Base-by-base conservation (phyloP, 2,888 invertebrate genomes). In the Cheilosia urbana region DNA sequence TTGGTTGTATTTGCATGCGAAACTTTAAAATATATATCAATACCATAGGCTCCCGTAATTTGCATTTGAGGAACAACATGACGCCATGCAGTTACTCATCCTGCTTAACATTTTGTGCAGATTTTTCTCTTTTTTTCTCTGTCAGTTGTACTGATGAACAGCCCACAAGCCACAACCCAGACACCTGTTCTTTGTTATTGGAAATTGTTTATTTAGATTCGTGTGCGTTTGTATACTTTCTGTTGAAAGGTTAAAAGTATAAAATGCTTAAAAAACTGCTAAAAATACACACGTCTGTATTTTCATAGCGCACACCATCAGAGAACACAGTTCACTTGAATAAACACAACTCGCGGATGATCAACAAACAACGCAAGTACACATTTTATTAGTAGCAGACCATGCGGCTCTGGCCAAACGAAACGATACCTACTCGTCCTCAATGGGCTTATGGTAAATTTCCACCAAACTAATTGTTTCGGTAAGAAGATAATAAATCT, bases 401-500 rank as follows among this genome's bases (percentile, higher is more conserved):
- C 40, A 60, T 40, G 51, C 51, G 62, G 72, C 27, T 49, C 40
- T 19, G 24, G 13, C 34, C 34, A 63, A 63, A 34, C 30, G 49
- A 34, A 34, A 7, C 19, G 47, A 49, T 37, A 19, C n/a, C 2
- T 37, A 19, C n/a, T 6, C n/a, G 3, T 47, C n/a, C 17, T 9
- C 34, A 30, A 17, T 2, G 13, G 63, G 47, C 17, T 19, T 17
- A 45, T 60, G 40, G 42, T 24, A 53, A 55, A 45, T 62, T 68
- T 68, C 15, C 51, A 68, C 60, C 30, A 47, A 73, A 55, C 49
- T 55, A 40, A 47, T 47, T 19, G 19, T 5, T 55, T 17, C 51
- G 65, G 27, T 60, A 62, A 60, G 37, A 37, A 68, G 37, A 77
- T 55, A 62, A 55, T 68, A 62, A 68, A 80, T 80, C 68, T 37